Base-by-base conservation (phyloP, 2,113 vertebrate species). In the Ploceus nigricollis region DNA sequence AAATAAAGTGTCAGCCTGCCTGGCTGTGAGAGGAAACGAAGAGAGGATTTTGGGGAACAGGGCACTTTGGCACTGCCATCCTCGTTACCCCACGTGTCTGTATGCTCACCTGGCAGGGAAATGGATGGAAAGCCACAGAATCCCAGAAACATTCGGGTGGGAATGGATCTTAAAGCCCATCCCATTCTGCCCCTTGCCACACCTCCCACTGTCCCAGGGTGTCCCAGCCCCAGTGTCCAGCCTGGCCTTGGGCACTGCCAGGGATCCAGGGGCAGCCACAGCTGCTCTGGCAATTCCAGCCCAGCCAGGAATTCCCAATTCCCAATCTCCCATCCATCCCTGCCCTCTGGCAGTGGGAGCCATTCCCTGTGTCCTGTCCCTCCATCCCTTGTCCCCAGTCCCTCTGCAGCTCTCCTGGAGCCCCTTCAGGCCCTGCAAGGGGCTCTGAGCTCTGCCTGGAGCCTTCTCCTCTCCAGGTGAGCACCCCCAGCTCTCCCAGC, bases 1-100 rank as follows among this genome's bases (percentile, higher is more conserved):
- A 14, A 35, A 35, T 7, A 9, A 37, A 44, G 9, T 2, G 2
- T 9, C 45, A 39, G 6, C 63, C 61, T 27, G 40, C 18, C 57
- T 13, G 25, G 10, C 30, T 6, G 8, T 9, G 16, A 19, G 57
- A 16, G 15, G 12, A 33, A 73, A 54, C 16, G 19, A 3, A 17
- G 48, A 5, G 23, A 4, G 1, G 8, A 15, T 19, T 23, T 1
- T 13, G 39, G 73, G 81, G 28, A 39, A 27, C 6, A 2, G 22
- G 35, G 11, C 31, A 7, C 4, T 57, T 22, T 16, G 45, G 18
- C 22, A 16, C 5, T 24, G 33, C 40, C 0, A 0, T 15, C 31
- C 25, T 31, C 8, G 0, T 45, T 45, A n/a, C 28, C 61, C 35
- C 19, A 1, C 4, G 6, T 3, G 4, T 6, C 35, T 75, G 47